Evolutionary conservation across 2,113 vertebrate genomes (phyloP), one percentile per base, ranked within the genome.

Genomic region (Ceyx cyanopectus): DNA sequence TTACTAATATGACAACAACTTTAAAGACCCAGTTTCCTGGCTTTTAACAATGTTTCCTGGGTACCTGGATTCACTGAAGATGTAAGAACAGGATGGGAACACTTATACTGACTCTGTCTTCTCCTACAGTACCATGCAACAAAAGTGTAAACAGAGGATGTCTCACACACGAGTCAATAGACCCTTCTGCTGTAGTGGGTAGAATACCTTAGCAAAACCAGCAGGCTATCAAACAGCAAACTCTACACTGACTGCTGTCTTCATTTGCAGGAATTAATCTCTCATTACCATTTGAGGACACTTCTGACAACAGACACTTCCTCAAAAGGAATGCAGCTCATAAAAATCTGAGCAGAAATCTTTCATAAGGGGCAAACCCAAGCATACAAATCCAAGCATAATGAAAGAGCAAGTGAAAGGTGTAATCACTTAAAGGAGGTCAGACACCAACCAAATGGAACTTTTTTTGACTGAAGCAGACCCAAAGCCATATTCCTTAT

Each of bases 401-500:
- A 73, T 4, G 45, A 66, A 78, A 68, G n/a, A 78, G 43, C 86
- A 87, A 87, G 56, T 46, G 37, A 87, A 79, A 11, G 34, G 12
- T 81, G 13, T 14, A 61, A 76, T 66, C 19, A 50, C 50, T 57
- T 79, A 69, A 58, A 87, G 24, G 27, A 83, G 17, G 18, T 54
- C 48, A 83, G 27, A 29, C 22, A 83, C 24, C 24, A 66, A 30
- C 21, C 19, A 73, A 66, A 62, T n/a, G 5, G 86, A 69, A 43
- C 24, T 21, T 75, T 48, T 48, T 60, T 53, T 40, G 10, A 53
- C 5, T 34, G 24, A 43, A 78, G 40, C 40, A 81, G 53, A 79
- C 9, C 5, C 0, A 0, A 20, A 12, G 12, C 57, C 61, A 74
- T 16, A 30, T 5, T 86, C 29, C n/a, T 67, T 16, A 29, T 67